Evolutionary conservation across 1,140 invertebrate species (phyloP).

Genomic region (Sitobion miscanthi): DNA sequence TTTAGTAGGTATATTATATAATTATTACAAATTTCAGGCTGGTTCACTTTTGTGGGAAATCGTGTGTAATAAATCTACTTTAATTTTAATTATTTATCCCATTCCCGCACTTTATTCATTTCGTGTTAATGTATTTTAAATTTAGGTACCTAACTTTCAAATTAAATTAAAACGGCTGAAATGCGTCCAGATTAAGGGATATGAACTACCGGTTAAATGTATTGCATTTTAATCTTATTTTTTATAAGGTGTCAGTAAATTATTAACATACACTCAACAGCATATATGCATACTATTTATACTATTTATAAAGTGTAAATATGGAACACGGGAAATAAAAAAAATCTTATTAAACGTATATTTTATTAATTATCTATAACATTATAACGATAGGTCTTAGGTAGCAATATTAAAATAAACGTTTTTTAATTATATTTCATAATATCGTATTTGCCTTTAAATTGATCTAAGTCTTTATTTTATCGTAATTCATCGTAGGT

Average conservation of each 20-base stretch:
- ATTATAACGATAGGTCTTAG: too few relatives aligned
- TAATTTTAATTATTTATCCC: background rate
- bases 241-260: background rate
- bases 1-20: background rate
- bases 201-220: background rate
- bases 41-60: background rate
- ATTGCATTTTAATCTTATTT: background rate
- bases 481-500: background rate
- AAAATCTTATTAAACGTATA: background rate
- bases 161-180: background rate
- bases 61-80: background rate
- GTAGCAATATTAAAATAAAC: background rate
- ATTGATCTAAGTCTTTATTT: background rate
- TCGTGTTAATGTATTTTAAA: constrained; percentile 20
- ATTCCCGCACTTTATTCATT: background rate
- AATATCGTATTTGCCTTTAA: background rate
- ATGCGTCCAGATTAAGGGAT: background rate
- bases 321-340: background rate
- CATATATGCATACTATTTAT: background rate
- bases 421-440: background rate
- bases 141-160: background rate
- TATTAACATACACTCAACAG: background rate
- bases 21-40: background rate
- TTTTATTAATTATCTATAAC: background rate
- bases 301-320: background rate